Evolutionary conservation across 2,888 invertebrate genomes (phyloP).

Genomic region (Idaea aversata): DNA sequence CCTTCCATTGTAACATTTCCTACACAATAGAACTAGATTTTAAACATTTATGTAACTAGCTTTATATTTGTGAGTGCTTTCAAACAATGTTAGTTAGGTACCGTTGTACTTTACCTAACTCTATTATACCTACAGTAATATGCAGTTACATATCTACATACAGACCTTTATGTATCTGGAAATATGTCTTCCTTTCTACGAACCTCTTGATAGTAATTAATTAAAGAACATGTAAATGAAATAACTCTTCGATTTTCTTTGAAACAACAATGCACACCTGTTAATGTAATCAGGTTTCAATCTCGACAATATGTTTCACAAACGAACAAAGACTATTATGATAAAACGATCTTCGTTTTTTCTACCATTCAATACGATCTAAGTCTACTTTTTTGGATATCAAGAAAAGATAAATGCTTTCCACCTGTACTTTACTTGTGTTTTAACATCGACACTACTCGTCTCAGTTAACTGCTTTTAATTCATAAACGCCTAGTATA

Average conservation of each 20-base stretch:
- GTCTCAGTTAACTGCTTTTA: conserved; percentile 8
- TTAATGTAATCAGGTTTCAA: background rate
- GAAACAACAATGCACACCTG: background rate
- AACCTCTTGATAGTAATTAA: too few species aligned
- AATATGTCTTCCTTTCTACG: too few species aligned
- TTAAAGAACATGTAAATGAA: too few species aligned
- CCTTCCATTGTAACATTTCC: conserved; percentile 13
- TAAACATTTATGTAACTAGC: conserved; percentile 18
- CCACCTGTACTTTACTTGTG: background rate
- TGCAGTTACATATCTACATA: too few species aligned
- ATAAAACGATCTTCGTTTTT: background rate
- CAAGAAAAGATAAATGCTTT: background rate
- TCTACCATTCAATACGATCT: background rate
- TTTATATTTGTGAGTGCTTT: background rate
- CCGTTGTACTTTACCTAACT: too few species aligned
- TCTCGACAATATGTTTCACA: background rate
- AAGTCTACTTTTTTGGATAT: background rate
- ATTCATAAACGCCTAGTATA: conserved; percentile 22
- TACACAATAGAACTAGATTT: conserved; percentile 23
- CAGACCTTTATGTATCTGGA: too few species aligned
- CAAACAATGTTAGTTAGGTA: background rate
- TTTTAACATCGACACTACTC: conserved; percentile 4
- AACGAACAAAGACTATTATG: background rate
- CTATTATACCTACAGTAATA: too few species aligned
- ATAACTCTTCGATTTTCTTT: too few species aligned